Evolutionary conservation across 2,888 invertebrate species (phyloP).

Genomic region (Zygaena filipendulae): DNA sequence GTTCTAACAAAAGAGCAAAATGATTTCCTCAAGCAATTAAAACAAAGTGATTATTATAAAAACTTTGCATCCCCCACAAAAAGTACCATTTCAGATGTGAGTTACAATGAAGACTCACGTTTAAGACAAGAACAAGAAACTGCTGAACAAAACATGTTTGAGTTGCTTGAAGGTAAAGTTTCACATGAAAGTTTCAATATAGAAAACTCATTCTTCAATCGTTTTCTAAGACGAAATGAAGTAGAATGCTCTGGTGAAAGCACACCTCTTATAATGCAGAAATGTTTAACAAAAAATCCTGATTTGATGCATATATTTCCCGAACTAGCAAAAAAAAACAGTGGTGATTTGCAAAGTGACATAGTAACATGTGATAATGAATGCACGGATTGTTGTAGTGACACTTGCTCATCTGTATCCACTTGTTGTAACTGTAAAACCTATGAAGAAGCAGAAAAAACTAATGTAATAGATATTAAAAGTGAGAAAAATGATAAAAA

Average conservation of each 20-base stretch:
- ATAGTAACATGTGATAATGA: conserved; percentile 36
- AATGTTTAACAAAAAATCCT: conserved; percentile 43
- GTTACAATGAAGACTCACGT: conserved; percentile 40
- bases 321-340: conserved; percentile 26
- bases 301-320: conserved; percentile 40
- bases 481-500: conserved; percentile 25
- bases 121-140: conserved; percentile 47
- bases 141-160: conserved; percentile 80
- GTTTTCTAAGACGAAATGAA: conserved; percentile 49
- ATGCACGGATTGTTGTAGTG: conserved; percentile 41
- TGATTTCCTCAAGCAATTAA: conserved; percentile 48
- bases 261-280: conserved; percentile 49
- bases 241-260: conserved; percentile 50
- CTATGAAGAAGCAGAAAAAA: conserved; percentile 24
- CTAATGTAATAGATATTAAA: conserved; percentile 16
- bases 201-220: conserved; percentile 72
- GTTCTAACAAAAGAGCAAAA: conserved; percentile 54
- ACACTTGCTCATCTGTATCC: conserved; percentile 38
- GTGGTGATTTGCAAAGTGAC: conserved; percentile 32
- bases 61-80: conserved; percentile 52
- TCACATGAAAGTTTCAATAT: conserved; percentile 77
- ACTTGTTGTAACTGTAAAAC: conserved; percentile 52
- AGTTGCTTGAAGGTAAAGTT: conserved; percentile 80
- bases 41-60: conserved; percentile 57
- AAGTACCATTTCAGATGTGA: conserved; percentile 40